These are phyloP conservation scores for Leptopterna dolabrata DNA, from an alignment of 2,888 invertebrate species.

Conservation along the genomic window DNA sequence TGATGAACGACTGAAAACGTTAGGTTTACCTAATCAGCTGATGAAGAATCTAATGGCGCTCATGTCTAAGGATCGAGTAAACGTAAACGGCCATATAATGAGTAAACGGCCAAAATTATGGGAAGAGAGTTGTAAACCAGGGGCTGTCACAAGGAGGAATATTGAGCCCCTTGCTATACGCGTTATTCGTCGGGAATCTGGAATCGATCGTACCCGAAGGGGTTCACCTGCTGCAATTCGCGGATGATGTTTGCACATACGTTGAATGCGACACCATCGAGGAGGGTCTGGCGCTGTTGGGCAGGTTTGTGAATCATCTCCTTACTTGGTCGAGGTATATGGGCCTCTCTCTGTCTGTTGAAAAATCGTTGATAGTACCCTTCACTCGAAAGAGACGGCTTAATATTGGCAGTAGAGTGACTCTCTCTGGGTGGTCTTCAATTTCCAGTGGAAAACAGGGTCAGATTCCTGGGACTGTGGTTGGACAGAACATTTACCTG, in stretches of 20 bases:
- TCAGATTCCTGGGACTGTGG: neutral
- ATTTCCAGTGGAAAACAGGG: neutral
- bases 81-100: too few species aligned
- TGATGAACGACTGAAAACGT: neutral
- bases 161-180: too few species aligned
- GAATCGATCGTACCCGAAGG: neutral
- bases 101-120: neutral
- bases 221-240: neutral
- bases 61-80: neutral
- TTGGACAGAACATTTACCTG: neutral
- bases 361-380: neutral
- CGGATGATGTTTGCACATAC: neutral
- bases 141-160: neutral
- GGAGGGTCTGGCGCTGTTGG: neutral
- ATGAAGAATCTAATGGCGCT: neutral
- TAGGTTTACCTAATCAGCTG: neutral
- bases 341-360: neutral
- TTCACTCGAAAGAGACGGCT: neutral
- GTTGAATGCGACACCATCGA: neutral
- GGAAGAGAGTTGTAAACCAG: neutral
- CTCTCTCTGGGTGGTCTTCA: neutral
- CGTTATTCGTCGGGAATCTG: neutral
- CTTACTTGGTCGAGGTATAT: neutral
- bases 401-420: neutral
- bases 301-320: neutral